Evolutionary conservation across 2,797 vertebrate species (phyloP).

Genomic region (Naso thynnoides): DNA sequence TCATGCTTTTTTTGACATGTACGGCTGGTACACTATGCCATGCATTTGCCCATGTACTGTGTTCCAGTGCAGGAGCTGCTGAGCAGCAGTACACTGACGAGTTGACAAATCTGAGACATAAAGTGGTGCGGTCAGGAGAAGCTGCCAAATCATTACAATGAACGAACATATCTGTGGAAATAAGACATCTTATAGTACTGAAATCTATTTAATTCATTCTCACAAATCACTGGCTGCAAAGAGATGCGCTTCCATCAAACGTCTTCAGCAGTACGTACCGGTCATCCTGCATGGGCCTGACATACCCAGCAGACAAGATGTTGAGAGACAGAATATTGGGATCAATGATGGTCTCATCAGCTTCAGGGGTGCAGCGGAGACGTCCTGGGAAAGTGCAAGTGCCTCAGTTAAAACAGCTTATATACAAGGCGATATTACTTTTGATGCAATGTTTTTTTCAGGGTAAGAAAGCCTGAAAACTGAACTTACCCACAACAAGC

Average conservation of each 20-base stretch:
- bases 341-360: conserved; percentile 94
- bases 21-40: conserved; percentile 43
- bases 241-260: neutral
- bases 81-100: conserved; percentile 1
- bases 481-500: conserved; percentile 94
- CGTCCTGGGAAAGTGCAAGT: conserved; percentile 82
- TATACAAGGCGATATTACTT: neutral
- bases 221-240: conserved; percentile 11
- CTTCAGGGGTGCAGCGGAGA: conserved; percentile 95
- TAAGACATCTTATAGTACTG: neutral
- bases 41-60: conserved; percentile 50
- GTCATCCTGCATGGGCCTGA: conserved; percentile 92
- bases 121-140: conserved; percentile 36
- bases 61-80: conserved; percentile 43
- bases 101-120: conserved; percentile 10
- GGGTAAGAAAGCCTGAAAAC: neutral
- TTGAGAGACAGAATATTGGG: conserved; percentile 98
- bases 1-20: conserved; percentile 33
- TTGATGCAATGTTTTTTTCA: conserved; percentile 2
- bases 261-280: conserved; percentile 83
- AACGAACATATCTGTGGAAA: neutral
- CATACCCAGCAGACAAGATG: conserved; percentile 92
- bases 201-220: conserved; percentile 16
- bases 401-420: conserved; percentile 15
- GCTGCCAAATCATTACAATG: conserved; percentile 7